Evolutionary conservation across 1,140 invertebrate species (phyloP).

Genomic region (Gryllus bimaculatus): DNA sequence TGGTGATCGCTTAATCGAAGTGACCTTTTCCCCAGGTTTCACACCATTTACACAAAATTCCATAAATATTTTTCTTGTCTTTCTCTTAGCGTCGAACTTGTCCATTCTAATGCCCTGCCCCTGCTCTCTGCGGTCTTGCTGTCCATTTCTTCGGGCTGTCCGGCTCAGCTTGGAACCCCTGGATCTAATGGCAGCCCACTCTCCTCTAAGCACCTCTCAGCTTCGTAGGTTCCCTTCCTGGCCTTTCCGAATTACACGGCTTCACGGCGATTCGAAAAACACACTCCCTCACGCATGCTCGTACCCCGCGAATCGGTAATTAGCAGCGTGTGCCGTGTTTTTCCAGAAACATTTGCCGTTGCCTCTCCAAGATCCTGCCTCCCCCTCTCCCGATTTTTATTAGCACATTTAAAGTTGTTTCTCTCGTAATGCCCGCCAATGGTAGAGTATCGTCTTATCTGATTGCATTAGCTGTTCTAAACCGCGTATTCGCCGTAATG

Average conservation of each 20-base stretch:
- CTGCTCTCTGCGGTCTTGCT: no score
- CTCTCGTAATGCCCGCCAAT: neutral
- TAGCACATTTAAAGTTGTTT: neutral
- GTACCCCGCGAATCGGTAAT: neutral
- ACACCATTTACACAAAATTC: no score
- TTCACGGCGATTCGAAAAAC: neutral
- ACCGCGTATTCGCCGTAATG: neutral
- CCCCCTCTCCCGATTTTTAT: neutral
- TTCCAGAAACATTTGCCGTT: neutral
- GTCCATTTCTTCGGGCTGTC: no score
- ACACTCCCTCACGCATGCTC: neutral
- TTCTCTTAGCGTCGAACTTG: no score
- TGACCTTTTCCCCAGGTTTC: no score
- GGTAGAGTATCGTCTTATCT: neutral
- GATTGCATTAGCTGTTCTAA: neutral
- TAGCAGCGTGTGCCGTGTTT: neutral
- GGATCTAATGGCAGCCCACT: no score
- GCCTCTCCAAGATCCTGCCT: neutral
- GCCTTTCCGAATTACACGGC: neutral
- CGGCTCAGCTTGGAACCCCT: no score
- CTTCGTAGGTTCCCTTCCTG: neutral
- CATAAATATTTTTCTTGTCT: no score
- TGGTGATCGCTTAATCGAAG: no score
- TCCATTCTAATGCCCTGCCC: no score
- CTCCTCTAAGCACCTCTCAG: no score